Percentiles rank a stretch among this genome's conserved stretches.
Evolutionary conservation across 2,113 vertebrate genomes (phyloP).

Genomic region (Tyrannus savana): DNA sequence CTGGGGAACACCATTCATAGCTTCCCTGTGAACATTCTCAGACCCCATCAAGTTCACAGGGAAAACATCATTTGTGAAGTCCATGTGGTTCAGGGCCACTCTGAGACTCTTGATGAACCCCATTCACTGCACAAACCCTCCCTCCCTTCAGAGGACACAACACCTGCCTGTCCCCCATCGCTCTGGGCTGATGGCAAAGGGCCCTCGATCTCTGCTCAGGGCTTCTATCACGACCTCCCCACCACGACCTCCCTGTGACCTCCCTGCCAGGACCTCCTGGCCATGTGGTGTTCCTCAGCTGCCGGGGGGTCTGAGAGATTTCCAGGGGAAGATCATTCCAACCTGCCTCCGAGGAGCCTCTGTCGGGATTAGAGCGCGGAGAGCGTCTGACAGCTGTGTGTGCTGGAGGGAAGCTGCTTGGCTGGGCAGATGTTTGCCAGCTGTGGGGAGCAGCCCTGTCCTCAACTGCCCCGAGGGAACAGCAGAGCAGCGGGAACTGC

Average conservation of each 20-base stretch:
- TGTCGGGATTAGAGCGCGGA: accelerated
- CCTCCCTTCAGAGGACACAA: not conserved
- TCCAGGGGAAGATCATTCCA: not conserved
- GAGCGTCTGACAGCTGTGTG: not conserved
- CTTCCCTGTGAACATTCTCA: not conserved
- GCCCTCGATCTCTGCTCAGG: not conserved
- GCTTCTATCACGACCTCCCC: not conserved
- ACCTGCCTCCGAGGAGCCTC: not conserved
- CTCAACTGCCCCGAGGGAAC: not conserved
- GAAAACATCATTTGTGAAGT: not conserved
- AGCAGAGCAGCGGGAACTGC: not conserved
- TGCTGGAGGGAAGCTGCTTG: not conserved
- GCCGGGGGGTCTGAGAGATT: not conserved
- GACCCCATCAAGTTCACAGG: not conserved
- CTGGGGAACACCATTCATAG: not conserved
- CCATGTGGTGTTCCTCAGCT: not conserved
- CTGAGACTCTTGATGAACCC: not conserved
- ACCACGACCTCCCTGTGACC: not conserved
- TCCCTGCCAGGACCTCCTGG: accelerated
- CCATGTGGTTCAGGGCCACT: not conserved
- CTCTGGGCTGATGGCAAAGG: not conserved
- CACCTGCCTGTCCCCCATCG: not conserved
- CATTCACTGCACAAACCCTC: accelerated
- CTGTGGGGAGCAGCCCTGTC: not conserved
- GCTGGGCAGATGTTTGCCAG: constrained; percentile 3